phyloP scores from a whole-genome alignment of 1,140 invertebrate genomes.

The Harpegnathos saltator region DNA sequence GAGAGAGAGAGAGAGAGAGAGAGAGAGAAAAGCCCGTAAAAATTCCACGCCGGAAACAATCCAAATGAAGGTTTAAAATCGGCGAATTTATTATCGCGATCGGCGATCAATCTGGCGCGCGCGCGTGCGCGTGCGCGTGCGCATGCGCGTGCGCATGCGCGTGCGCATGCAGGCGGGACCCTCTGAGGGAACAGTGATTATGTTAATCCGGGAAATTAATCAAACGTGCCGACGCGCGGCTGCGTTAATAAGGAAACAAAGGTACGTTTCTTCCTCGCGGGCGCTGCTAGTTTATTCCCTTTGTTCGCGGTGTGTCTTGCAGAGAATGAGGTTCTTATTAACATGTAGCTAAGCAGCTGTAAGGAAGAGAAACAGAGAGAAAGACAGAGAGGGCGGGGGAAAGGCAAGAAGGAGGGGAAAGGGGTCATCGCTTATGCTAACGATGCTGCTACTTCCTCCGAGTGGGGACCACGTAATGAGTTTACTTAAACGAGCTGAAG shows the following conservation, averaged over 20 bases:
- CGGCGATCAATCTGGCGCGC: slow-evolving; percentile 22
- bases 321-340: slow-evolving; percentile 48
- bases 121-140: background rate
- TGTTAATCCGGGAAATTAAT: slow-evolving; percentile 43
- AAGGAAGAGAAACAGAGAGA: too few species aligned
- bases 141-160: background rate
- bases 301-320: slow-evolving; percentile 36
- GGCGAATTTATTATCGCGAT: slow-evolving; percentile 29
- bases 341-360: slow-evolving; percentile 41
- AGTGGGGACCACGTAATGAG: slow-evolving; percentile 57
- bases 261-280: slow-evolving; percentile 20
- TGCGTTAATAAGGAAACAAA: slow-evolving; percentile 55
- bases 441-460: slow-evolving; percentile 55
- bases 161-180: background rate
- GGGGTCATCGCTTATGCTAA: slow-evolving; percentile 63
- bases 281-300: slow-evolving; percentile 45
- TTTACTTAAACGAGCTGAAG: slow-evolving; percentile 63
- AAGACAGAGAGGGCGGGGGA: too few species aligned
- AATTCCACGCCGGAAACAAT: background rate
- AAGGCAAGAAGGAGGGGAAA: slow-evolving; percentile 1
- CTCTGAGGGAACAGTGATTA: slow-evolving; percentile 28
- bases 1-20: too few species aligned
- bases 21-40: slow-evolving; percentile 3
- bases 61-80: slow-evolving; percentile 39
- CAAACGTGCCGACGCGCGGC: slow-evolving; percentile 7